Base-by-base conservation (phyloP, 1,140 invertebrate genomes). In the Aphelinus atriplicis region DNA sequence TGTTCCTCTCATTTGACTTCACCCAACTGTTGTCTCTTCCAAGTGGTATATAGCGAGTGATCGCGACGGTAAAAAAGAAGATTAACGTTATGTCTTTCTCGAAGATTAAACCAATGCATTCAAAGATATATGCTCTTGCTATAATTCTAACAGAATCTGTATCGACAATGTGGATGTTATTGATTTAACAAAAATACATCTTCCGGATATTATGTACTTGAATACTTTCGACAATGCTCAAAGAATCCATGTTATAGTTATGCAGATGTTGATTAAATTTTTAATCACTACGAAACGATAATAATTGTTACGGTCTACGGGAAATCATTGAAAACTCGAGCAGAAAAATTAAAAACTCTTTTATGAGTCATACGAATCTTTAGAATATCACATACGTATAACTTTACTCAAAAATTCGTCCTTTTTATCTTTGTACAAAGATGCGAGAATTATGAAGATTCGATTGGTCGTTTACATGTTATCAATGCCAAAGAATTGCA, bases 401-500 rank as follows among this genome's bases (percentile, higher is more conserved):
- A 26, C 26, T 26, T 26, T 26, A 26, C 26, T 26, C 26, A 26
- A 26, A 26, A 26, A 26, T 26, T 26, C 26, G 26, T 74, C 68
- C 72, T 69, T 73, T 66, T 62, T 68, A 69, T 68, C 46, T 68
- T 69, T 74, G 65, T 74, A 69, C 58, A 74, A 68, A 75, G 53
- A 26, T 56, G 46, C 60, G 66, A 55, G 61, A 64, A 67, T 63
- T 64, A n/a, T 56, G 26, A 43, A 57, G 26, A 50, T 56, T 70
- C 70, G 58, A 75, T 57, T 7, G 50, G 63, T 62, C 64, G 57
- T 70, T 74, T 75, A 75, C 77, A 74, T 79, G 76, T 79, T 26
- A 77, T 81, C 78, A 78, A 81, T 83, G 81, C 83, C 83, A 85
- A 85, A 85, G 84, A 85, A 81, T 83, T 80, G 83, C 83, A 85